A percentile compares a stretch with the other conserved stretches of the same genome.
Conservation (phyloP, 2,888 invertebrate species). For the Seira musarum region DNA sequence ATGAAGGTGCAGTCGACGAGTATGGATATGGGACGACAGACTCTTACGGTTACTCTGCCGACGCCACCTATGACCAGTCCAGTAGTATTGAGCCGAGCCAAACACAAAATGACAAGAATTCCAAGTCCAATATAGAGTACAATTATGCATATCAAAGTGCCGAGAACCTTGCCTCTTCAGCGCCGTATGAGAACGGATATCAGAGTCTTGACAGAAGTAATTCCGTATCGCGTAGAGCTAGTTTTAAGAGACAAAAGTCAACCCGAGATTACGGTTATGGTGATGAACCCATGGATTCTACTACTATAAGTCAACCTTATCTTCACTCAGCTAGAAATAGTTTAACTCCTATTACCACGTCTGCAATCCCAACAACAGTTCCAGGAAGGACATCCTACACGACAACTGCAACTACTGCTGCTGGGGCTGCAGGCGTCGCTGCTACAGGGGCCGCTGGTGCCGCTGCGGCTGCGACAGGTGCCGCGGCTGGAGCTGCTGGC, state of each 20-base stretch:
- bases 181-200: conserved; percentile 39
- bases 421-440: conserved; percentile 21
- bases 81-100: conserved; percentile 62
- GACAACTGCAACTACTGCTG: conserved; percentile 12
- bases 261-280: conserved; percentile 67
- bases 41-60: conserved; percentile 43
- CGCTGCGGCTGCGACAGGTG: conserved; percentile 55
- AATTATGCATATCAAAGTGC: conserved; percentile 82
- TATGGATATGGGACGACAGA: conserved; percentile 47
- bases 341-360: conserved; percentile 26
- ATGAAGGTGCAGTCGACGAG: conserved; percentile 27
- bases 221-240: conserved; percentile 66
- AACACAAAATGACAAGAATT: conserved; percentile 55
- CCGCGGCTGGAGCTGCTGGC: conserved; percentile 19
- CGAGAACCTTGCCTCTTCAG: conserved; percentile 75
- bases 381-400: conserved; percentile 18
- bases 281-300: conserved; percentile 28
- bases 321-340: conserved; percentile 46
- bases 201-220: conserved; percentile 62
- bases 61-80: conserved; percentile 45
- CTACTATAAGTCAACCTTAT: conserved; percentile 28
- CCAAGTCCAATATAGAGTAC: conserved; percentile 78
- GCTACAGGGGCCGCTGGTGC: conserved; percentile 27
- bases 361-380: not conserved
- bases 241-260: conserved; percentile 68